These are phyloP conservation scores for Naja naja DNA, from an alignment of 2,113 vertebrate genomes.

Conservation along the genomic window DNA sequence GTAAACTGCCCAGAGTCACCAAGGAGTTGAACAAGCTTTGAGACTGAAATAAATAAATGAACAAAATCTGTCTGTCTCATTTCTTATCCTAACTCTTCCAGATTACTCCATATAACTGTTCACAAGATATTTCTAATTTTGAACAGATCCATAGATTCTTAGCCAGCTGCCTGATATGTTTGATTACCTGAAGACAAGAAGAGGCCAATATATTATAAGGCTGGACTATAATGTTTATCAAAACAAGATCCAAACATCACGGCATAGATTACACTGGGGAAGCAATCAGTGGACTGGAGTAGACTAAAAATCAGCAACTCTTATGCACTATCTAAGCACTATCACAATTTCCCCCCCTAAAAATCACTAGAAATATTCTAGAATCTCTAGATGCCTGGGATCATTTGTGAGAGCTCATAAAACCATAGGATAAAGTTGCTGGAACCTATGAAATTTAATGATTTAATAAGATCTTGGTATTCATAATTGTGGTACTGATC, in stretches of 20 bases:
- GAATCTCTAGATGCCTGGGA: neutral
- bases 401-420: neutral
- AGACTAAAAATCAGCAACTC: neutral
- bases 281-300: neutral
- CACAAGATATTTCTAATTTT: neutral
- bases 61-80: neutral
- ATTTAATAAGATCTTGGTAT: neutral
- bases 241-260: neutral
- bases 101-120: neutral
- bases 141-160: neutral
- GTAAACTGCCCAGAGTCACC: neutral
- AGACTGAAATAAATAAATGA: neutral
- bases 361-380: neutral
- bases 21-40: neutral
- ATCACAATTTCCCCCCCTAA: rapidly evolving
- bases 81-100: neutral
- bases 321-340: neutral
- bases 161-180: neutral
- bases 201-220: neutral
- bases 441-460: neutral
- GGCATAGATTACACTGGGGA: neutral
- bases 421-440: neutral
- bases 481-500: neutral
- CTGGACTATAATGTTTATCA: neutral
- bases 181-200: neutral